Percentiles rank a stretch among this genome's conserved stretches.
These are phyloP conservation scores for Brachionus sp. DNA, from an alignment of 1,140 invertebrate genomes.

Conservation along the genomic window DNA sequence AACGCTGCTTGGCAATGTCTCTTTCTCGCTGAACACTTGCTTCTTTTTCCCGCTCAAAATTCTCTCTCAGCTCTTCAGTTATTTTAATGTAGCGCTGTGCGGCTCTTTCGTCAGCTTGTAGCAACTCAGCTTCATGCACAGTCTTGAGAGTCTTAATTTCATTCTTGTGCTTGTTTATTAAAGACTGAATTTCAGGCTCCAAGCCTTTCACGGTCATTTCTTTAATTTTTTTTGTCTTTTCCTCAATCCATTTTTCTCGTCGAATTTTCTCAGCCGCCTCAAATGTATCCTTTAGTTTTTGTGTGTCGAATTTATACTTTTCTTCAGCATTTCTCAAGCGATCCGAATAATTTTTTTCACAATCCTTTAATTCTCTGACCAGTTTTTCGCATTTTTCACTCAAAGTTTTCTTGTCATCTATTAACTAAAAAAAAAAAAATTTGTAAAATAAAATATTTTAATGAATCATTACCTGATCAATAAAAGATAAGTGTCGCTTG, in stretches of 20 bases:
- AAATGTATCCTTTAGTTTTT: conserved; percentile 58
- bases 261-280: conserved; percentile 58
- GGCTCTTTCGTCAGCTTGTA: conserved; percentile 58
- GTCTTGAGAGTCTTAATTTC: conserved; percentile 59
- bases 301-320: conserved; percentile 54
- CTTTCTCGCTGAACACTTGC: conserved; percentile 52
- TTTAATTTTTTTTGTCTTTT: conserved; percentile 61
- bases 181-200: conserved; percentile 59
- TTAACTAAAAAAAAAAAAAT: conserved; percentile 52
- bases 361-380: conserved; percentile 56
- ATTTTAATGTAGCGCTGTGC: conserved; percentile 57
- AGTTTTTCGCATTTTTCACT: conserved; percentile 58
- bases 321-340: conserved; percentile 55
- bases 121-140: conserved; percentile 58
- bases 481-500: conserved; percentile 59
- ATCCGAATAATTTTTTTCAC: conserved; percentile 58
- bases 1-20: conserved; percentile 50
- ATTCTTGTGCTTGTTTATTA: conserved; percentile 59
- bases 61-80: conserved; percentile 59
- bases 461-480: conserved; percentile 57
- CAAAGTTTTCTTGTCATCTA: conserved; percentile 59
- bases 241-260: conserved; percentile 60
- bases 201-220: conserved; percentile 61
- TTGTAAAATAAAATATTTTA: background rate
- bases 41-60: conserved; percentile 59